Percentiles rank a stretch among this genome's conserved stretches.
Conservation (phyloP, 2,113 vertebrate species). For the Actenoides hombroni region DNA sequence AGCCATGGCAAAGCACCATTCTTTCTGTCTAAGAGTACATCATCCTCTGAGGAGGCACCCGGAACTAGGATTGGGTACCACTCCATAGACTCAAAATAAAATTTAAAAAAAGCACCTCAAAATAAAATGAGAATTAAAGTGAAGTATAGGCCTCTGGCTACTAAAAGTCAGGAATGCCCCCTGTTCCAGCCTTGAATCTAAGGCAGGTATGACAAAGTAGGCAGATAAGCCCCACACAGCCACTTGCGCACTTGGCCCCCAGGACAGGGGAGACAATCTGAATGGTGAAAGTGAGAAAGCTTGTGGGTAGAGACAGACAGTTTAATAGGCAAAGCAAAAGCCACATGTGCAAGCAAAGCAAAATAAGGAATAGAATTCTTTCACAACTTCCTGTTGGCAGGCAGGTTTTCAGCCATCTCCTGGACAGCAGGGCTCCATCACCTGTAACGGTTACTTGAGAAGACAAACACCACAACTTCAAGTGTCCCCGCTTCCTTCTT, state of each 20-base stretch:
- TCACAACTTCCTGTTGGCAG: no score
- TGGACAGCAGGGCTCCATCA: no score
- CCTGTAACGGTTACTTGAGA: no score
- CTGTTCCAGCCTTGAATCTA: not conserved
- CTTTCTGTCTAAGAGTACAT: no score
- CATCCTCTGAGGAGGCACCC: no score
- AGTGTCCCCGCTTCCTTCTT: no score
- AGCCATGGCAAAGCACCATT: no score
- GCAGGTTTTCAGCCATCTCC: no score
- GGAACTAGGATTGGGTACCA: no score
- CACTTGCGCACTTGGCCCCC: accelerated
- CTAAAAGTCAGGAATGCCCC: not conserved
- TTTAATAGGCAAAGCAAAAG: not conserved
- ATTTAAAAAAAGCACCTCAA: not conserved
- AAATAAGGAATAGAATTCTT: no score
- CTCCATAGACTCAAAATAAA: no score
- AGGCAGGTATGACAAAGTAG: not conserved
- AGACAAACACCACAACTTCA: no score
- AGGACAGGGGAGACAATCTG: not conserved
- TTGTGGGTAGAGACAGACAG: not conserved
- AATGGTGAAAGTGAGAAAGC: not conserved
- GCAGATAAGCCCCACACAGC: not conserved
- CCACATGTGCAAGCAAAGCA: not conserved
- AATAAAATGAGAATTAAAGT: not conserved
- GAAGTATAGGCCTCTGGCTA: not conserved